Evolutionary conservation across 1,140 invertebrate genomes (phyloP), one percentile per base, ranked within the genome.

Genomic region (Leguminivora glycinivorella): DNA sequence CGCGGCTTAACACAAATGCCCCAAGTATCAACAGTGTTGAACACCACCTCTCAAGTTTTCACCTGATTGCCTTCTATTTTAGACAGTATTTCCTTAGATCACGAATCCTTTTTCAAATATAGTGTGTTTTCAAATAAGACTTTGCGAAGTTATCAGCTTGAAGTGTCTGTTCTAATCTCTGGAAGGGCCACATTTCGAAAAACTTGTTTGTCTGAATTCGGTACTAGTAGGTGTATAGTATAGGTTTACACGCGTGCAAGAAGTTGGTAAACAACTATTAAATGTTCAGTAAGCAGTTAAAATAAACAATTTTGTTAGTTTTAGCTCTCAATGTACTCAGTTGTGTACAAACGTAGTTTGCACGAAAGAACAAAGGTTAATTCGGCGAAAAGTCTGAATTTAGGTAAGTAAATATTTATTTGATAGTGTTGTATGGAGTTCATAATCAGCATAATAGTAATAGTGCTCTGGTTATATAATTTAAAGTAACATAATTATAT

Each of bases 1-100:
- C 56, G 56, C 56, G 56, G 25, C 56, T 60, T 60, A 60, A 60
- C 56, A 25, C 56, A 60, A 60, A 60, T 63, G n/a, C 17, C 25
- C 4, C 26, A 14, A 34, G n/a, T 52, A 52, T 19, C 47, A 52
- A 52, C n/a, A n/a, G n/a, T n/a, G n/a, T n/a, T n/a, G n/a, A n/a
- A n/a, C 47, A 19, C 17, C 9, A 22, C 47, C 47, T 52, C 47
- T 9, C 9, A 52, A 52, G 1, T 0, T 6, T 22, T 19, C 5
- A 19, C 19, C 17, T 22, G 17, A 22, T 52, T 19, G 2, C 7
- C 19, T 52, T 52, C 4, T 7, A 52, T 22, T 52, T 52, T 22
- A 19, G 22, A 22, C 47, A 10, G 17, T 52, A 52, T 52, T 47
- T 47, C 43, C 14, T 12, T 47, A 17, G 4, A 47, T 10, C 17